Conservation (phyloP, 1,140 invertebrate genomes). For the Zaprionus ghesquierei region DNA sequence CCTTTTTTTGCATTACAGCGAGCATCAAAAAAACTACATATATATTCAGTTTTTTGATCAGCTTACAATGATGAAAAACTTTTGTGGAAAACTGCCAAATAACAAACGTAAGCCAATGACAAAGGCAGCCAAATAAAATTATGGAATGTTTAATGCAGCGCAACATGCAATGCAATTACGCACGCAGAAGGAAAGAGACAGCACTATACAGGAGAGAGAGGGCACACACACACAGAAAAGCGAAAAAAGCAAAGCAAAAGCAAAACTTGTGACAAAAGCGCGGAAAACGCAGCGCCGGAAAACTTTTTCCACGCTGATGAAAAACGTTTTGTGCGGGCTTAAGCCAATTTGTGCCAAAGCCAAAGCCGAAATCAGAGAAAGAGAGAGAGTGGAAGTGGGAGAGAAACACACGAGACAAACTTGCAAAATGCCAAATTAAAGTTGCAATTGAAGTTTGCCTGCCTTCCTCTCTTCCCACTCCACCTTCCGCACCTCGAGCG, state of each 20-base stretch:
- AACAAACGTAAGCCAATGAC: conserved; percentile 57
- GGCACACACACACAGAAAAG: background rate
- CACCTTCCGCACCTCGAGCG: conserved; percentile 17
- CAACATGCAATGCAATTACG: conserved; percentile 77
- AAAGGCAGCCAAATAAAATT: conserved; percentile 61
- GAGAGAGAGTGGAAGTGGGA: background rate
- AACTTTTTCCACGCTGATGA: conserved; percentile 67
- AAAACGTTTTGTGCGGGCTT: conserved; percentile 74
- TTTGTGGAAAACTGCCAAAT: conserved; percentile 38
- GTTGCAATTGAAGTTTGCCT: conserved; percentile 39
- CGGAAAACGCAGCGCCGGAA: conserved; percentile 63
- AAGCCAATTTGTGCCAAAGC: conserved; percentile 75
- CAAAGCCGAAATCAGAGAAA: conserved; percentile 35
- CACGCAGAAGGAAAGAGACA: background rate
- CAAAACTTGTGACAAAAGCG: conserved; percentile 73
- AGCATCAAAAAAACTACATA: background rate
- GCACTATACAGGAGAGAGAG: background rate
- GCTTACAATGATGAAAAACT: conserved; percentile 29
- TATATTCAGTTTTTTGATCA: background rate
- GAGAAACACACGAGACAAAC: conserved; percentile 19
- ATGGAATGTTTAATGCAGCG: conserved; percentile 78
- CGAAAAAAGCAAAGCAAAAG: conserved; percentile 2
- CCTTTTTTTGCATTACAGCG: background rate
- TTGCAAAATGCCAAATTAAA: conserved; percentile 58
- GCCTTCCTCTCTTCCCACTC: too few species aligned